These are phyloP conservation scores for Hyles euphorbiae DNA, from an alignment of 1,140 invertebrate species.

Conservation along the genomic window DNA sequence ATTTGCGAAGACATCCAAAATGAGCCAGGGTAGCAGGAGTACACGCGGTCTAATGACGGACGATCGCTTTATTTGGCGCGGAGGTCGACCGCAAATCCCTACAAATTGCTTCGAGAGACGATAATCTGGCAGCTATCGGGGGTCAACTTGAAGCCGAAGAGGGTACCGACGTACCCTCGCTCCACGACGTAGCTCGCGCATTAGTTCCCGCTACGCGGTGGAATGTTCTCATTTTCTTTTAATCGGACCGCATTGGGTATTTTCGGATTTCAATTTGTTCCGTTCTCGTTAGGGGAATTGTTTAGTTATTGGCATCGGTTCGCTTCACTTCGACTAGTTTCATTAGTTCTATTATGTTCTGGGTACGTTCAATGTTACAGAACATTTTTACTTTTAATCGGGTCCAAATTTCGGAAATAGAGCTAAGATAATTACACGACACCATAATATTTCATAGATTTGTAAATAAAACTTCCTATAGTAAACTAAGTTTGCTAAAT, in stretches of 20 bases:
- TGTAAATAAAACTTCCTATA: too few relatives aligned
- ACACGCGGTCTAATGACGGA: conserved; percentile 23
- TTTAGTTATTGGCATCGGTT: conserved; percentile 22
- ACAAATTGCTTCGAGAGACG: conserved; percentile 57
- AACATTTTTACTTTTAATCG: too few relatives aligned
- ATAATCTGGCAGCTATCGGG: conserved; percentile 51
- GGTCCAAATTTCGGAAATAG: too few relatives aligned
- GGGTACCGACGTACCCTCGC: conserved; percentile 8
- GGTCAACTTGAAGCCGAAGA: conserved; percentile 16
- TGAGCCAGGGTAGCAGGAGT: neutral
- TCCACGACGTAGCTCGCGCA: conserved; percentile 23
- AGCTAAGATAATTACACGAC: too few relatives aligned
- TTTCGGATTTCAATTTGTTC: conserved; percentile 41
- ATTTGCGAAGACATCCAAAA: conserved; percentile 2
- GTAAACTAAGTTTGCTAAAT: too few relatives aligned
- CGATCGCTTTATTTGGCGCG: conserved; percentile 37
- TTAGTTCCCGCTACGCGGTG: conserved; percentile 39
- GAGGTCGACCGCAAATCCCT: conserved; percentile 54
- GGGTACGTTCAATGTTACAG: too few relatives aligned
- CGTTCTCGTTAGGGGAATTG: conserved; percentile 26
- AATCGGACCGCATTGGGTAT: conserved; percentile 37
- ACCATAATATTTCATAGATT: too few relatives aligned
- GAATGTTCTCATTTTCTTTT: conserved; percentile 51
- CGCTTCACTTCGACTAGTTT: too few relatives aligned
- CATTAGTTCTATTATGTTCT: too few relatives aligned